Evolutionary conservation across 2,797 vertebrate species (phyloP).

Genomic region (Acipenser oxyrinchus): DNA sequence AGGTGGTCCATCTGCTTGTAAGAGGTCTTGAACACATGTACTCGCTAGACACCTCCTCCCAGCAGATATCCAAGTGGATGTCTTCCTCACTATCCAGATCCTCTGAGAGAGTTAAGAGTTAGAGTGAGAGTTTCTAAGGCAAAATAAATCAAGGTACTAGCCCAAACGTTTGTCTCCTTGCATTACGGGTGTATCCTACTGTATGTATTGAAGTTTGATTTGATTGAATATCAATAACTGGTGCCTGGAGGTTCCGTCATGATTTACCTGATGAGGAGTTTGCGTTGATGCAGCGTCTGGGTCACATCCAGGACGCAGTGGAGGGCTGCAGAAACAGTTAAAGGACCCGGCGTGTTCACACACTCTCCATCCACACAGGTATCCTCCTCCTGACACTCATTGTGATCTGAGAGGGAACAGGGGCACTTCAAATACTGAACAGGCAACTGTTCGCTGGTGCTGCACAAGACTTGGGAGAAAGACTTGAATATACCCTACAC

Average conservation of each 20-base stretch:
- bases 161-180: too few species aligned
- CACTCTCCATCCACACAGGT: slow-evolving; percentile 55
- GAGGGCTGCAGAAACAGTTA: slow-evolving; percentile 68
- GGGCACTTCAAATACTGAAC: too few species aligned
- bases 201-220: too few species aligned
- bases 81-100: slow-evolving; percentile 30
- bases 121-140: neutral
- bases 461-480: too few species aligned
- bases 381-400: slow-evolving; percentile 54
- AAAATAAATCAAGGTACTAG: too few species aligned
- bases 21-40: slow-evolving; percentile 48
- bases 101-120: slow-evolving; percentile 29
- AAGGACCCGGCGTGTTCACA: slow-evolving; percentile 64
- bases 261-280: slow-evolving; percentile 55
- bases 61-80: slow-evolving; percentile 61
- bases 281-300: slow-evolving; percentile 45
- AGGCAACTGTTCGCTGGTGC: too few species aligned
- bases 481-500: too few species aligned
- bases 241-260: too few species aligned
- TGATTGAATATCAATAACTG: too few species aligned
- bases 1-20: slow-evolving; percentile 50
- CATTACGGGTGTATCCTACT: too few species aligned
- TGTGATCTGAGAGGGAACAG: slow-evolving; percentile 43
- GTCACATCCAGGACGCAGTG: slow-evolving; percentile 55
- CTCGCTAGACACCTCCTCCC: slow-evolving; percentile 49